phyloP scores from a whole-genome alignment of 2,113 vertebrate genomes.

The Eptesicus fuscus region DNA sequence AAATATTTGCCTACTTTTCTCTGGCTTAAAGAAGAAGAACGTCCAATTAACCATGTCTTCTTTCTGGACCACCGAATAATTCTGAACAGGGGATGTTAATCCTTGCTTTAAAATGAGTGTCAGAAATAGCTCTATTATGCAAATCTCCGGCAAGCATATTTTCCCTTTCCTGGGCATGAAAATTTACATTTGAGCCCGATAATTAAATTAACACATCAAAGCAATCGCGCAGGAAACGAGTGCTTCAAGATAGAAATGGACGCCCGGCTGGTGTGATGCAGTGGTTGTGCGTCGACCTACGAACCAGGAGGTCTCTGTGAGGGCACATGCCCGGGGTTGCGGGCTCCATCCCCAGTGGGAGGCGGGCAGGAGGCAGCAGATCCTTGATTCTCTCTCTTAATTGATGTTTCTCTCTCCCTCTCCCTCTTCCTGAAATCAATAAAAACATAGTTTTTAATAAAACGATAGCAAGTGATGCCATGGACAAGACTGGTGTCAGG shows the following conservation, averaged over 20 bases:
- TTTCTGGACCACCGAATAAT: constrained; percentile 1
- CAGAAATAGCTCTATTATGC: constrained; percentile 56
- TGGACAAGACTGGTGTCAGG: constrained; percentile 39
- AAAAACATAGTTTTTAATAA: no score
- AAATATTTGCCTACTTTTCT: constrained; percentile 55
- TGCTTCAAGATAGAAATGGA: constrained; percentile 53
- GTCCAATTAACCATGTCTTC: neutral
- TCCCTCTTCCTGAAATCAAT: no score
- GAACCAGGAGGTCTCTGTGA: no score
- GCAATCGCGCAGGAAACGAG: constrained; percentile 42
- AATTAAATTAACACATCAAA: constrained; percentile 68
- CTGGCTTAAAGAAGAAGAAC: constrained; percentile 24
- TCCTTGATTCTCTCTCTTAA: no score
- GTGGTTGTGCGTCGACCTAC: no score
- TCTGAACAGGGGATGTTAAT: constrained; percentile 31
- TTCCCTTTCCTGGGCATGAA: constrained; percentile 50
- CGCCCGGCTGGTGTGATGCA: neutral
- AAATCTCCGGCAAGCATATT: constrained; percentile 43
- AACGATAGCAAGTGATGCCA: neutral
- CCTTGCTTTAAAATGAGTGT: constrained; percentile 49
- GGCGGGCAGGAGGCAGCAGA: no score
- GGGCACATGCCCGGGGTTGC: no score
- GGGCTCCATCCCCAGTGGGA: no score
- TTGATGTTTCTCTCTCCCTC: no score
- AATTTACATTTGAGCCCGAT: constrained; percentile 47